phyloP scores from a whole-genome alignment of 2,797 vertebrate species.

The Myotis myotis region DNA sequence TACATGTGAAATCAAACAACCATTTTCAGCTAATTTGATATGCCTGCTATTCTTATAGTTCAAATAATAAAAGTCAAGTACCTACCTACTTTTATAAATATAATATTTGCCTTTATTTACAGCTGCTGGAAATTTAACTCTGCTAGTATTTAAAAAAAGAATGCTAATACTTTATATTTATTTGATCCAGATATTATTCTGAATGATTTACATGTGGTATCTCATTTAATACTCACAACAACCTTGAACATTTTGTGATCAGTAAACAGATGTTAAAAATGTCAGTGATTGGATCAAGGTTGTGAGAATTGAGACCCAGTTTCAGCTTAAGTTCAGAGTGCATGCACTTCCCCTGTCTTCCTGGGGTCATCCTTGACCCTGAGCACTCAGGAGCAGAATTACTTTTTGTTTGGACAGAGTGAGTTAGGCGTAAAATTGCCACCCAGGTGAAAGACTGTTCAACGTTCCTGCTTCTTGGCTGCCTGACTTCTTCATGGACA shows the following conservation, averaged over 20 bases:
- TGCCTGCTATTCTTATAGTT: neutral
- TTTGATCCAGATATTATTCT: neutral
- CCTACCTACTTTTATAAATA: neutral
- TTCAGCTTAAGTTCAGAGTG: neutral
- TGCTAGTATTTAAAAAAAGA: neutral
- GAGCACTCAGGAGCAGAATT: neutral
- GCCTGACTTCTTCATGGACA: neutral
- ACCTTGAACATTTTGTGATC: neutral
- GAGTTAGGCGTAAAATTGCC: neutral
- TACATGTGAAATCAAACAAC: neutral
- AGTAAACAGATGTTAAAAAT: neutral
- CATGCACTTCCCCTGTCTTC: neutral
- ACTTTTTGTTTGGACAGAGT: neutral
- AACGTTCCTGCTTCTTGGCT: neutral
- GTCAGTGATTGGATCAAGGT: neutral
- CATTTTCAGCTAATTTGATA: conserved; percentile 4
- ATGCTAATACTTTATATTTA: neutral
- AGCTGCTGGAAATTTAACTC: neutral
- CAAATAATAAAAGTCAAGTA: neutral
- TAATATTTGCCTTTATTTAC: neutral
- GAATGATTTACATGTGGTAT: neutral
- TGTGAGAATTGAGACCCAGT: neutral
- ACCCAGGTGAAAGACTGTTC: neutral
- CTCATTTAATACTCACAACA: neutral
- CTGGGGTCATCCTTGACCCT: neutral